These are phyloP conservation scores for Channa striata DNA, from an alignment of 2,797 vertebrate genomes.

Conservation along the genomic window DNA sequence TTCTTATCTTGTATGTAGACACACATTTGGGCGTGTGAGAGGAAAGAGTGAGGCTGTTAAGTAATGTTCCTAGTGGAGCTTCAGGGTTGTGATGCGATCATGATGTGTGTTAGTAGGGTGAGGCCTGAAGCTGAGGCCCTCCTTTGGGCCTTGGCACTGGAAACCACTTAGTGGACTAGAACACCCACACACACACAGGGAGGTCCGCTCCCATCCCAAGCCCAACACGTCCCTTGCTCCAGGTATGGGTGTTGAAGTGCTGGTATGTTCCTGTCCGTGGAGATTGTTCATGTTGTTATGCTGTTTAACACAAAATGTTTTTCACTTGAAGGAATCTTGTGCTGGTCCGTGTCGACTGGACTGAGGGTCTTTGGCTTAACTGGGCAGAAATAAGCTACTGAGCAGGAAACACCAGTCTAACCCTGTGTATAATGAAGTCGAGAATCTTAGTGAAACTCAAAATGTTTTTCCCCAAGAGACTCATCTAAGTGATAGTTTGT, in stretches of 20 bases:
- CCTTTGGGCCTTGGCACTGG: slow-evolving; percentile 43
- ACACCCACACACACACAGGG: slow-evolving; percentile 1
- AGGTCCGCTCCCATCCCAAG: slow-evolving; percentile 18
- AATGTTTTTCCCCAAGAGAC: slow-evolving; percentile 1
- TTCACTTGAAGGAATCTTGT: not conserved
- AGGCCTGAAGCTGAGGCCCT: slow-evolving; percentile 54
- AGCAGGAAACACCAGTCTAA: slow-evolving; percentile 13
- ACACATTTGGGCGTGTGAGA: slow-evolving; percentile 16
- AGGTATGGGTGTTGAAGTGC: slow-evolving; percentile 18
- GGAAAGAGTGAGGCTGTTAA: slow-evolving; percentile 17
- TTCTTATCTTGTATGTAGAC: slow-evolving; percentile 21
- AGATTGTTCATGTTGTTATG: not conserved
- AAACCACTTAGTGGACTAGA: slow-evolving; percentile 47
- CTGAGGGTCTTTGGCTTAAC: slow-evolving; percentile 16
- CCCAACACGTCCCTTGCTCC: slow-evolving; percentile 21
- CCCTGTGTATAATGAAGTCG: not conserved
- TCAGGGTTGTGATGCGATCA: slow-evolving; percentile 42
- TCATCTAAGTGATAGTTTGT: slow-evolving; percentile 26
- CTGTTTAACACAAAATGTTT: not conserved
- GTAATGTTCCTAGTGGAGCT: slow-evolving; percentile 37
- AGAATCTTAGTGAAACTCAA: too few relatives aligned
- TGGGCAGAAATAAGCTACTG: slow-evolving; percentile 28
- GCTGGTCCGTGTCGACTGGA: not conserved
- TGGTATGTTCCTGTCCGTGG: slow-evolving; percentile 4
- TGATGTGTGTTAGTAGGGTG: slow-evolving; percentile 60